Conservation (phyloP, 2,888 invertebrate species). For the Lasius fuliginosus region DNA sequence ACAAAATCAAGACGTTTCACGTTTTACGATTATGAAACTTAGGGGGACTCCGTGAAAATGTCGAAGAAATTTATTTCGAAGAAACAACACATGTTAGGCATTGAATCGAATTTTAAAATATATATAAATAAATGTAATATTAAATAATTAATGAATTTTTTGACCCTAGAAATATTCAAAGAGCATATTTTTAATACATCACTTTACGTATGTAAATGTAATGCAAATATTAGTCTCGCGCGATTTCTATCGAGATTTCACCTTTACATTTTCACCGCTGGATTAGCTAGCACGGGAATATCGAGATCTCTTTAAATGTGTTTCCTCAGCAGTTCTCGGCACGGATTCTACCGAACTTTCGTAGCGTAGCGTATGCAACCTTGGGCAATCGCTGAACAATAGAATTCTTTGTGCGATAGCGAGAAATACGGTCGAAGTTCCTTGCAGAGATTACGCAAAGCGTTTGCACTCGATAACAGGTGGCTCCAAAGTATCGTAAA, state of each 20-base stretch:
- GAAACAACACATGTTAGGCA: background rate
- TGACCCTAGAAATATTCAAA: background rate
- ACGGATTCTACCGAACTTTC: constrained; percentile 32
- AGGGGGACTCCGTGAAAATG: background rate
- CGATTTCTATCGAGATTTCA: constrained; percentile 1
- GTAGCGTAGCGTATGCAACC: constrained; percentile 19
- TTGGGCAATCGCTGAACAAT: constrained; percentile 48
- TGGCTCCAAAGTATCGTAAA: constrained; percentile 69
- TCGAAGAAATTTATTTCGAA: background rate
- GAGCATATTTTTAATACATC: background rate
- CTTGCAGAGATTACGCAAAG: constrained; percentile 58
- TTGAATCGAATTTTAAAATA: background rate
- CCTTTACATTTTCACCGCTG: background rate
- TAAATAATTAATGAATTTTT: background rate
- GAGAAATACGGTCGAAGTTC: constrained; percentile 51
- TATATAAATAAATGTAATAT: background rate
- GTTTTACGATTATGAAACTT: background rate
- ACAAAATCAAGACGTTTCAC: background rate
- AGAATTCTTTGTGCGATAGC: constrained; percentile 34
- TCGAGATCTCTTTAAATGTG: constrained; percentile 33
- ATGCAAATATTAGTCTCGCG: background rate
- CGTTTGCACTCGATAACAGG: constrained; percentile 64
- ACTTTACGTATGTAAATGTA: background rate
- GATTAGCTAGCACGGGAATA: background rate
- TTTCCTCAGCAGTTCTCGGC: constrained; percentile 22